Conservation (phyloP, 2,797 vertebrate genomes). For the Myotis planiceps region DNA sequence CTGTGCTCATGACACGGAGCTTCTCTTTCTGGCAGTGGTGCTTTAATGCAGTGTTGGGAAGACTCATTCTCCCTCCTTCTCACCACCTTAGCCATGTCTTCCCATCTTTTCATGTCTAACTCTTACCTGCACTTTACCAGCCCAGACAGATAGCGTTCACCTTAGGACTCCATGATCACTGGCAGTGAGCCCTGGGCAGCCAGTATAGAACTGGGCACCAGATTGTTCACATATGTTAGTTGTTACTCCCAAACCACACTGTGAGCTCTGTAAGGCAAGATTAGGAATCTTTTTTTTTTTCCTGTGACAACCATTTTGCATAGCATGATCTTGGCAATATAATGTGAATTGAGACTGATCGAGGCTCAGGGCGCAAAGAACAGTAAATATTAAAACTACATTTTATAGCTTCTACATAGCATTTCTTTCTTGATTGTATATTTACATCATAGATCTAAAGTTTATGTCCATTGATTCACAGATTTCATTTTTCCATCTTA, state of each 20-base stretch:
- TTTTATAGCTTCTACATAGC: background rate
- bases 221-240: background rate
- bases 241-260: background rate
- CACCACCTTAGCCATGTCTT: background rate
- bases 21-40: background rate
- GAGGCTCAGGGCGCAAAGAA: background rate
- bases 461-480: constrained; percentile 30
- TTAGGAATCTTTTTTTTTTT: background rate
- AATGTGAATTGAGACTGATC: background rate
- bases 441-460: background rate
- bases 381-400: background rate
- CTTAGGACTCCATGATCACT: background rate
- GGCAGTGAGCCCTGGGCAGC: background rate
- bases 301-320: background rate
- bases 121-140: background rate
- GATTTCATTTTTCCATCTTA: constrained; percentile 44
- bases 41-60: background rate
- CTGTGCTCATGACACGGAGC: background rate
- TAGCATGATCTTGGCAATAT: background rate
- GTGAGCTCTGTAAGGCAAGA: background rate
- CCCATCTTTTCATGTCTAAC: background rate
- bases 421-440: background rate
- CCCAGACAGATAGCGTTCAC: background rate
- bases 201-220: background rate
- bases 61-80: background rate